Percentiles rank a stretch among this genome's conserved stretches.
Evolutionary conservation across 1,140 invertebrate genomes (phyloP).

Genomic region (Pseudoatta argentina): DNA sequence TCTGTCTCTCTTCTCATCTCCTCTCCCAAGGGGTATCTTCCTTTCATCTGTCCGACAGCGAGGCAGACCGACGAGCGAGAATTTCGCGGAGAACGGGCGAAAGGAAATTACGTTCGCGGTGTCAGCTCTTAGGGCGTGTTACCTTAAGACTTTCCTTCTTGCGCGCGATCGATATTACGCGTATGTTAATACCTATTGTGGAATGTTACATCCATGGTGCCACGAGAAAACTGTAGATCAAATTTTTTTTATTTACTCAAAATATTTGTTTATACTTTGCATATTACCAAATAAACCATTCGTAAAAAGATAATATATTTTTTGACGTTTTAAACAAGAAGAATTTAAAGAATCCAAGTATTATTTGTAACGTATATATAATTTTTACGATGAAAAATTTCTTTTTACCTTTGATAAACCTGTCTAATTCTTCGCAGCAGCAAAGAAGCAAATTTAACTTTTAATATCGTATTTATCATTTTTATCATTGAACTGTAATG

Average conservation of each 20-base stretch:
- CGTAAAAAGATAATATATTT: too few species aligned
- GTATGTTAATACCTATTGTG: constrained; percentile 12
- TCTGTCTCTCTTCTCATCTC: background rate
- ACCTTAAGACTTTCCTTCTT: constrained; percentile 34
- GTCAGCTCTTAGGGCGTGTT: constrained; percentile 36
- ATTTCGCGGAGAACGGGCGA: constrained; percentile 38
- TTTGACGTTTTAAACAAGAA: background rate
- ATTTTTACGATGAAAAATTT: too few species aligned
- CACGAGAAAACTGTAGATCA: background rate
- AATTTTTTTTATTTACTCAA: too few species aligned
- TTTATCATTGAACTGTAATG: background rate
- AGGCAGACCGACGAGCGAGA: constrained; percentile 22
- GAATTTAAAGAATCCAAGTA: background rate
- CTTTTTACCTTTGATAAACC: too few species aligned
- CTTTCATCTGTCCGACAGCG: constrained; percentile 9
- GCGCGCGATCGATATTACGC: constrained; percentile 43
- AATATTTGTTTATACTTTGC: too few species aligned
- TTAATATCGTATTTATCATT: background rate
- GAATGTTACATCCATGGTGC: background rate
- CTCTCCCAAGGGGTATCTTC: background rate
- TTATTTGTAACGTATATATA: background rate
- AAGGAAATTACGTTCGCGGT: constrained; percentile 66
- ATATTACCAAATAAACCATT: too few species aligned
- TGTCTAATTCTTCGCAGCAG: too few species aligned
- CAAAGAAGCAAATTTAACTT: background rate